Percentiles rank a stretch among this genome's conserved stretches.
Evolutionary conservation across 2,888 invertebrate genomes (phyloP).

Genomic region (Andrena chrysosceles): DNA sequence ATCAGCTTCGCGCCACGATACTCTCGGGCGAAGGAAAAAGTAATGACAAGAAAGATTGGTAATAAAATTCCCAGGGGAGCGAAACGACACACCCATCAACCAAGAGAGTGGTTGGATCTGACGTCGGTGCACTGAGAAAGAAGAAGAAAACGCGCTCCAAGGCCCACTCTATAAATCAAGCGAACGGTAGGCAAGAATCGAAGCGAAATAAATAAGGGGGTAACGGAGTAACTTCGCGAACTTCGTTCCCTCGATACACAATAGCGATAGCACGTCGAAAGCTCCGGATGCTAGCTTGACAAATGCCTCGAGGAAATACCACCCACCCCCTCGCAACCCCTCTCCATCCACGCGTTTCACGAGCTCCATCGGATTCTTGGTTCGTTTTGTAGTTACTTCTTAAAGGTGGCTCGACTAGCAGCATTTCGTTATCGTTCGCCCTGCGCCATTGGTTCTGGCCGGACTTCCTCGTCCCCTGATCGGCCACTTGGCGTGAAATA

Average conservation of each 20-base stretch:
- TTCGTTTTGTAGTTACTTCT: background rate
- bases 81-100: background rate
- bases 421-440: constrained; percentile 18
- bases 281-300: constrained; percentile 7
- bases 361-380: background rate
- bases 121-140: background rate
- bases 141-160: constrained; percentile 23
- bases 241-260: constrained; percentile 27
- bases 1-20: background rate
- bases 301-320: constrained; percentile 7
- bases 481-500: background rate
- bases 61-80: constrained; percentile 8
- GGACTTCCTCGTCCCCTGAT: background rate
- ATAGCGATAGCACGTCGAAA: constrained; percentile 20
- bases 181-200: constrained; percentile 30
- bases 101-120: constrained; percentile 9
- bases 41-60: constrained; percentile 3
- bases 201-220: constrained; percentile 43
- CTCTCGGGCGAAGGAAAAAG: background rate
- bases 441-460: background rate
- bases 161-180: constrained; percentile 39
- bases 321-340: background rate
- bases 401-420: background rate
- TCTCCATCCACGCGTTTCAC: constrained; percentile 5
- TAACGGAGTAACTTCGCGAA: constrained; percentile 30